Percentiles rank a stretch among this genome's conserved stretches.
Conservation (phyloP, 2,797 vertebrate genomes). For the Channa striata region DNA sequence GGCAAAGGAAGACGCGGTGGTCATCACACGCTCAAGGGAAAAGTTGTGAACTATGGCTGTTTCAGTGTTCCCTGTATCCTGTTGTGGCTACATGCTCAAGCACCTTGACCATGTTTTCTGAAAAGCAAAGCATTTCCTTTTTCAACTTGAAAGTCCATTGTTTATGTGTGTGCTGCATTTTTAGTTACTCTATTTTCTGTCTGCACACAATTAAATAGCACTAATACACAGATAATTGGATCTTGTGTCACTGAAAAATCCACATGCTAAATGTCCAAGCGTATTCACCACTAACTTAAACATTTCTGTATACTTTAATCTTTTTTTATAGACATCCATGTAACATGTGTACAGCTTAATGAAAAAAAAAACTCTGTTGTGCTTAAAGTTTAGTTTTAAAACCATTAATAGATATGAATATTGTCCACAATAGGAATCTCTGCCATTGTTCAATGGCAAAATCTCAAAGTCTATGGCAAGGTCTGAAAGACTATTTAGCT, state of each 20-base stretch:
- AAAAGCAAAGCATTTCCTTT: conserved; percentile 43
- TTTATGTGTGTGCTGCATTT: conserved; percentile 5
- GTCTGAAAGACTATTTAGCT: neutral
- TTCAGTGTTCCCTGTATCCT: conserved; percentile 63
- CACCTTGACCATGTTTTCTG: conserved; percentile 51
- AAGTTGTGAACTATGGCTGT: conserved; percentile 54
- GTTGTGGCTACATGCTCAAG: conserved; percentile 68
- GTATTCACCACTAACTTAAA: conserved; percentile 9
- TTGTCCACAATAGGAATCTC: conserved; percentile 32
- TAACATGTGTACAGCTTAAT: conserved; percentile 53
- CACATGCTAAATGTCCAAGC: neutral
- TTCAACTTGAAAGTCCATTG: conserved; percentile 18
- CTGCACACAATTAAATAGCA: neutral
- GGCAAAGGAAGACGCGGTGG: conserved; percentile 69
- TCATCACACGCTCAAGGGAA: conserved; percentile 64
- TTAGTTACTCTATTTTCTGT: conserved; percentile 6
- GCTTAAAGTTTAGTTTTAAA: conserved; percentile 38
- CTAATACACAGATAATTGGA: neutral
- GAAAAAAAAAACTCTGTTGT: conserved; percentile 42
- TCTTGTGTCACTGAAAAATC: neutral
- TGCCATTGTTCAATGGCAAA: conserved; percentile 28
- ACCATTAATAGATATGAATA: conserved; percentile 1
- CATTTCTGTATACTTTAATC: conserved; percentile 51
- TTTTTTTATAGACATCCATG: conserved; percentile 42
- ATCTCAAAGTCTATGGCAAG: conserved; percentile 8